Evolutionary conservation across 2,113 vertebrate species (phyloP), one percentile per base, ranked within the genome.

Genomic region (Rhinoderma darwinii): DNA sequence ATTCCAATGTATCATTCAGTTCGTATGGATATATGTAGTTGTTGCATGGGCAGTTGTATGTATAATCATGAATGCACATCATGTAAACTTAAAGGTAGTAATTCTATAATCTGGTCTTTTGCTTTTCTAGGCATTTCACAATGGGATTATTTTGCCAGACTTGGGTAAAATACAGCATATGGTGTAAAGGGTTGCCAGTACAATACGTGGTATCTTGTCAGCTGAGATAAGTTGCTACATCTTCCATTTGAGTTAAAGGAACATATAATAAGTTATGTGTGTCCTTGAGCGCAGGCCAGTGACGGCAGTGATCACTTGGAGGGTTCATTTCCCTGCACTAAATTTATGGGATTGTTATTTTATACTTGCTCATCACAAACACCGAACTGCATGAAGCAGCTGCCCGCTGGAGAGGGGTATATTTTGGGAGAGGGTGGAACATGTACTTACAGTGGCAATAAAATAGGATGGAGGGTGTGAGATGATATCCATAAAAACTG

Each of bases 231-330:
- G 97, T 99, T 97, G 97, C 97, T 97, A 97, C 95, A 96, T 98
- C 98, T 98, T 98, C 97, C 97, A 98, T 96, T 98, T 97, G 96
- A 98, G 96, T 97, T 98, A 98, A 98, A 98, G 96, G 97, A 97
- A 97, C 96, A 96, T 98, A 97, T 97, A 98, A 96, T 97, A 98
- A 99, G 97, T 99, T 98, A 98, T 96, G 97, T 95, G 95, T 95
- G 97, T 98, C 97, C 98, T 99, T 97, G 96, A 96, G 98, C 96
- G 95, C 95, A 96, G 96, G 94, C 91, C 93, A 91, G 92, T 94
- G 92, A 96, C 94, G 92, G 95, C 95, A 93, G 94, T 91, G 94
- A 94, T 95, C 93, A 92, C 92, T 91, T 95, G 93, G 93, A 92
- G 91, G 94, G 95, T 93, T 93, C 95, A 96, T 96, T 96, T 94